phyloP scores from a whole-genome alignment of 2,888 invertebrate genomes.

The Germaria angustata region DNA sequence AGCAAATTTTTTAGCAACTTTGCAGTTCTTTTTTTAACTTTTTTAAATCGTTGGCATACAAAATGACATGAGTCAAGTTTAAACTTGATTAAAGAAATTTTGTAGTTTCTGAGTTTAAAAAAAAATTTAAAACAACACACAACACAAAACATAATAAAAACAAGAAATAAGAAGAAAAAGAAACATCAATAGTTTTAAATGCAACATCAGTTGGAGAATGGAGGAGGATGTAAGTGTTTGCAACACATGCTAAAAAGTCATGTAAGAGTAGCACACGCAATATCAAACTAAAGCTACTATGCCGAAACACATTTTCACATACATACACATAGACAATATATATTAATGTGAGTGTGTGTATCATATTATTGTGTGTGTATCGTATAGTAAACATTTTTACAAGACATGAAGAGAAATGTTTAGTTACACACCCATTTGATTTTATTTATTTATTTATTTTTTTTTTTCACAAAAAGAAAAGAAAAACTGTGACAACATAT shows the following conservation, averaged over 20 bases:
- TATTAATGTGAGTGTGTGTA: neutral
- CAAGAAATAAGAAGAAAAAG: neutral
- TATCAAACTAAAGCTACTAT: constrained; percentile 28
- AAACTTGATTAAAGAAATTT: constrained; percentile 60
- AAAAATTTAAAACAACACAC: neutral
- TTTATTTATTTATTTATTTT: no score
- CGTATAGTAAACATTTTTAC: neutral
- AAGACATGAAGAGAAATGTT: constrained; percentile 37
- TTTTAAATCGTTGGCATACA: constrained; percentile 33
- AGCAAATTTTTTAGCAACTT: neutral
- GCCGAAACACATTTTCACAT: neutral
- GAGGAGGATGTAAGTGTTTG: neutral
- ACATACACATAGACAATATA: neutral
- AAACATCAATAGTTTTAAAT: constrained; percentile 7
- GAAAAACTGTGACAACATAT: constrained; percentile 50
- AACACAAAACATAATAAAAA: constrained; percentile 8
- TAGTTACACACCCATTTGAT: neutral
- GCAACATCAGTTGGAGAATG: constrained; percentile 26
- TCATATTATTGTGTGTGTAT: neutral
- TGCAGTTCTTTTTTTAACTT: neutral
- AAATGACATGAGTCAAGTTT: constrained; percentile 63
- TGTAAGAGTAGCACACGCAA: constrained; percentile 58
- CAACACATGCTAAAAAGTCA: constrained; percentile 60
- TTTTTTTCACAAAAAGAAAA: neutral
- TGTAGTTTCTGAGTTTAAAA: constrained; percentile 9